A percentile compares a stretch with the other conserved stretches of the same genome.
These are phyloP conservation scores for Callionymus lyra DNA, from an alignment of 2,113 vertebrate genomes.

Conservation along the genomic window DNA sequence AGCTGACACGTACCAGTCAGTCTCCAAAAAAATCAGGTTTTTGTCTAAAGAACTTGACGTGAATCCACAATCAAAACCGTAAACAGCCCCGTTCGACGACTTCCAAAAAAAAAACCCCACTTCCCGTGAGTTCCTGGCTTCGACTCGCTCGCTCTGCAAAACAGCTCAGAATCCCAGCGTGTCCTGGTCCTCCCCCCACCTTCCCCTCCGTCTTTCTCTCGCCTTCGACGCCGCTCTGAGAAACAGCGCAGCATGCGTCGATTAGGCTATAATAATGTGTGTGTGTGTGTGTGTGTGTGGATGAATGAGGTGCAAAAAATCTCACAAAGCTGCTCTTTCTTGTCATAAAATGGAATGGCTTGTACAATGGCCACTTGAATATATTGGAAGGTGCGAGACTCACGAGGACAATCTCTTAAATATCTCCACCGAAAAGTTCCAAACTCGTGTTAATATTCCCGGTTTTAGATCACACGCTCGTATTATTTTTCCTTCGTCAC, in stretches of 20 bases:
- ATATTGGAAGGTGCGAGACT: slow-evolving; percentile 2
- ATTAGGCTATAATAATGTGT: slow-evolving; percentile 47
- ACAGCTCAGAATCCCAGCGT: slow-evolving; percentile 23
- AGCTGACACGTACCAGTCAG: no score
- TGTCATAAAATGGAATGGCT: slow-evolving; percentile 23
- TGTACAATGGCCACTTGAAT: slow-evolving; percentile 8
- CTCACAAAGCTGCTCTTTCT: slow-evolving; percentile 25
- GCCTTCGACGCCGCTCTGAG: slow-evolving; percentile 37
- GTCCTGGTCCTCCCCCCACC: slow-evolving; percentile 18
- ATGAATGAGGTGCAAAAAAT: slow-evolving; percentile 45
- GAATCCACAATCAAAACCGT: no score
- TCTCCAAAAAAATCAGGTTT: no score
- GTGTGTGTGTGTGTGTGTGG: slow-evolving; percentile 33
- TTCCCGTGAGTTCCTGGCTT: slow-evolving; percentile 17
- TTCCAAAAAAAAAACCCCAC: slow-evolving; percentile 15
- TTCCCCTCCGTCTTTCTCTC: slow-evolving; percentile 31
- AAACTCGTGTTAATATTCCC: no score
- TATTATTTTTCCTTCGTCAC: not conserved
- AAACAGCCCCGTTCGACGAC: no score
- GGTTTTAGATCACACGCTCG: no score
- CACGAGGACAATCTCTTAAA: not conserved
- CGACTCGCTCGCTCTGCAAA: slow-evolving; percentile 38
- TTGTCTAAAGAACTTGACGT: no score
- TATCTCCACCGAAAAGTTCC: not conserved
- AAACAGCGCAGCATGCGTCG: slow-evolving; percentile 51